Evolutionary conservation across 2,797 vertebrate species (phyloP).

Genomic region (Cryptoprocta ferox): DNA sequence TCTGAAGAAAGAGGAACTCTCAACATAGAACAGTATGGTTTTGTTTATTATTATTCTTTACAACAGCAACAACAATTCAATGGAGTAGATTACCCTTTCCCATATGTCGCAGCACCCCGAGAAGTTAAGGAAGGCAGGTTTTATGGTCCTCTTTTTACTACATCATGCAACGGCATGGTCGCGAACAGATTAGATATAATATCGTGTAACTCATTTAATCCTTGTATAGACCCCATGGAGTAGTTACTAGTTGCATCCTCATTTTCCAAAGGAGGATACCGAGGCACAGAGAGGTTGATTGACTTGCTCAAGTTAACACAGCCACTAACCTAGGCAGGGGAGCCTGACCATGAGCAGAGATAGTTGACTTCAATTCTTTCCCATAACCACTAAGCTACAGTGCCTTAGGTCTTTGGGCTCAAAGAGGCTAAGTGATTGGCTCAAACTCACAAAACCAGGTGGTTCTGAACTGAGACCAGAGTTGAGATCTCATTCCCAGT

Average conservation of each 20-base stretch:
- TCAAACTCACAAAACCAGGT: conserved; percentile 11
- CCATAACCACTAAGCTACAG: neutral
- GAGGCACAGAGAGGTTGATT: neutral
- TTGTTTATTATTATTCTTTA: neutral
- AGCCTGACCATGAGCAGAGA: neutral
- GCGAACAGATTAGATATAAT: neutral
- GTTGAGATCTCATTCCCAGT: neutral
- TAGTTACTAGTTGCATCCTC: neutral
- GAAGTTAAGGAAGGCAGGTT: neutral
- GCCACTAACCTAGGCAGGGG: neutral
- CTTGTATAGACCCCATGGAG: neutral
- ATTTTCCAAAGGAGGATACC: conserved; percentile 3
- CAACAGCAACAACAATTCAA: neutral
- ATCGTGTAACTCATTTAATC: neutral
- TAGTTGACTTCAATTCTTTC: neutral
- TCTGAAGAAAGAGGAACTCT: neutral
- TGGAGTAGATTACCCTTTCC: neutral
- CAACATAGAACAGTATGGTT: neutral
- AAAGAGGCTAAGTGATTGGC: neutral
- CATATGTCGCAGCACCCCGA: neutral
- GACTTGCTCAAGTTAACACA: neutral
- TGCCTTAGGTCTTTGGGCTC: neutral
- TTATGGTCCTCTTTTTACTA: neutral
- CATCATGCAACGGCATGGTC: neutral
- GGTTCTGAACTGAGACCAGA: neutral